A percentile compares a stretch with the other conserved stretches of the same genome.
Conservation (phyloP, 2,113 vertebrate species). For the Hippoglossus stenolepis region DNA sequence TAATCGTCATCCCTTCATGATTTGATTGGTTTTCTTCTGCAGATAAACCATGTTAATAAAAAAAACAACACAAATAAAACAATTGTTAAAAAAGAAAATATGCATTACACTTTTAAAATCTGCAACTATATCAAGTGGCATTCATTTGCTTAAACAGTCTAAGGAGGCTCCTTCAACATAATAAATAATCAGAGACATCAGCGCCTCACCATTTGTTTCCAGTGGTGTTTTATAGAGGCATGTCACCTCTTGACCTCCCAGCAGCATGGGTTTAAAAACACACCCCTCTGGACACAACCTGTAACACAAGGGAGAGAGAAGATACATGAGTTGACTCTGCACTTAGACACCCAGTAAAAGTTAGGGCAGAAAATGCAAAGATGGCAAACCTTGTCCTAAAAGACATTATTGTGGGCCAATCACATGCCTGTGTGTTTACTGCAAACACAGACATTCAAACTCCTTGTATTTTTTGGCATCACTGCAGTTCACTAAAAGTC, state of each 20-base stretch:
- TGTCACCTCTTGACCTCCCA: slow-evolving; percentile 73
- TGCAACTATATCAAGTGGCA: neutral
- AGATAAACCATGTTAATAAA: neutral
- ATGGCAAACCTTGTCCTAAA: neutral
- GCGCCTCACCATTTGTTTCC: slow-evolving; percentile 83
- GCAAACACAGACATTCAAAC: neutral
- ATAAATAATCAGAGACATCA: neutral
- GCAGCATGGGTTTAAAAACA: slow-evolving; percentile 51
- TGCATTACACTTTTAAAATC: neutral
- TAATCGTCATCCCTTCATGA: neutral
- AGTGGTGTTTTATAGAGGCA: slow-evolving; percentile 71
- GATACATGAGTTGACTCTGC: neutral
- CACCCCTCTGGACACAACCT: slow-evolving; percentile 66
- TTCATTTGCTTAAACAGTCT: slow-evolving; percentile 1
- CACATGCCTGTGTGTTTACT: neutral
- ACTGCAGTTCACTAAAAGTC: neutral
- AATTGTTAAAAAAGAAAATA: neutral
- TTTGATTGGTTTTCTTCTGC: neutral
- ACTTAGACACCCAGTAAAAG: neutral
- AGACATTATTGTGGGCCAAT: neutral
- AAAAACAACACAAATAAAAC: neutral
- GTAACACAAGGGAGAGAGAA: slow-evolving; percentile 43
- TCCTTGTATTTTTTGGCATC: slow-evolving; percentile 10
- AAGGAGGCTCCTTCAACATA: neutral
- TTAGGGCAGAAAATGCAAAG: neutral